phyloP scores from a whole-genome alignment of 1,140 invertebrate species.

The Hirudo medicinalis region DNA sequence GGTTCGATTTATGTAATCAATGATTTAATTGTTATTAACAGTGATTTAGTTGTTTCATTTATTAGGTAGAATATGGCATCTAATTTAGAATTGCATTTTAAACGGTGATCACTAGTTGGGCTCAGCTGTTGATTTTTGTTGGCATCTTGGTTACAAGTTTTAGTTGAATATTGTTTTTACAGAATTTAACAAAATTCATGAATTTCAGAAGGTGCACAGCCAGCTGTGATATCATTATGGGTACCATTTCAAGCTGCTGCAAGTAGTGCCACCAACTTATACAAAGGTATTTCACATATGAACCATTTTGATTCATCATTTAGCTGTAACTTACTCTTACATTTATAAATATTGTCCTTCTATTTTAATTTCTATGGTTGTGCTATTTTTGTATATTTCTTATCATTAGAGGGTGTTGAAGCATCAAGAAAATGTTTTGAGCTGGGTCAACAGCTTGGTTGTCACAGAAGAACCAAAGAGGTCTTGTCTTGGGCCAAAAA shows the following conservation, averaged over 20 bases:
- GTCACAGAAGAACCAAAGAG: constrained; percentile 4
- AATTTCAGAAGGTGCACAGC: constrained; percentile 4
- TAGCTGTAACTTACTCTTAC: background rate
- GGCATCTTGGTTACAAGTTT: background rate
- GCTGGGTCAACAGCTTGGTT: background rate
- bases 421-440: background rate
- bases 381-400: background rate
- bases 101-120: too few relatives aligned
- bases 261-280: background rate
- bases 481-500: constrained; percentile 11
- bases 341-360: background rate
- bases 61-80: too few relatives aligned
- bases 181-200: background rate
- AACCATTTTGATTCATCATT: too few relatives aligned
- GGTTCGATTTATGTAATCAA: too few relatives aligned
- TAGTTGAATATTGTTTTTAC: background rate
- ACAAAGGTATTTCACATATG: background rate
- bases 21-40: too few relatives aligned
- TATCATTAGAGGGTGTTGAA: background rate
- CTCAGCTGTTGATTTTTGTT: too few relatives aligned
- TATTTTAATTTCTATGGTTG: background rate
- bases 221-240: constrained; percentile 7
- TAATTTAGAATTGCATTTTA: too few relatives aligned
- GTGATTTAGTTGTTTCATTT: too few relatives aligned
- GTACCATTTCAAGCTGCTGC: constrained; percentile 9